Conservation (phyloP, 2,888 invertebrate species). For the Athripsodes cinereus region DNA sequence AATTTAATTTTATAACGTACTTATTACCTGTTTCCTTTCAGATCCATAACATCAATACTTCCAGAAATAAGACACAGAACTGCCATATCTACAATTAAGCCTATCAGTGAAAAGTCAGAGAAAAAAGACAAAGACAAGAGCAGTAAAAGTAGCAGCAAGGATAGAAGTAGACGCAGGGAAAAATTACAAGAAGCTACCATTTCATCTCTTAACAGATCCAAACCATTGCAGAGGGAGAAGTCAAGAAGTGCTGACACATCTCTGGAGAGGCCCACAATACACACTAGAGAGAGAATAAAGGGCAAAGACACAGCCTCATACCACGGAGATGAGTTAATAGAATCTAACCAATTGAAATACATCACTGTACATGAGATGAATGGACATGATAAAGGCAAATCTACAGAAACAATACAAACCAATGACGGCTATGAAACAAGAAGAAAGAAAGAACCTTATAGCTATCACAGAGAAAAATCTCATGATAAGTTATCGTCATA, state of each 20-base stretch:
- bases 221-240: constrained; percentile 14
- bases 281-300: constrained; percentile 14
- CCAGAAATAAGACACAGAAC: constrained; percentile 43
- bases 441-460: constrained; percentile 3
- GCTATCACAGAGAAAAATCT: constrained; percentile 2
- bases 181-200: constrained; percentile 29
- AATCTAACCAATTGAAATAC: not conserved
- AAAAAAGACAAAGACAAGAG: constrained; percentile 33
- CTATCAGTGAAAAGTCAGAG: constrained; percentile 36
- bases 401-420: not conserved
- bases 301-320: constrained; percentile 10
- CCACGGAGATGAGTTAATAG: constrained; percentile 11
- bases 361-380: not conserved
- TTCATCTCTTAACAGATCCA: constrained; percentile 20
- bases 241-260: constrained; percentile 25
- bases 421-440: not conserved
- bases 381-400: not conserved
- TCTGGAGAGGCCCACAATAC: constrained; percentile 20
- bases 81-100: constrained; percentile 41
- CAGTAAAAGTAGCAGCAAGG: constrained; percentile 29
- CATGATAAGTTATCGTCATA: constrained; percentile 3
- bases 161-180: constrained; percentile 30
- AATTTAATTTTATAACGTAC: not conserved
- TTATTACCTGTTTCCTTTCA: constrained; percentile 26
- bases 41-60: constrained; percentile 33